Percentiles rank a stretch among this genome's conserved stretches.
These are phyloP conservation scores for Lampris incognitus DNA, from an alignment of 2,113 vertebrate species.

Conservation along the genomic window DNA sequence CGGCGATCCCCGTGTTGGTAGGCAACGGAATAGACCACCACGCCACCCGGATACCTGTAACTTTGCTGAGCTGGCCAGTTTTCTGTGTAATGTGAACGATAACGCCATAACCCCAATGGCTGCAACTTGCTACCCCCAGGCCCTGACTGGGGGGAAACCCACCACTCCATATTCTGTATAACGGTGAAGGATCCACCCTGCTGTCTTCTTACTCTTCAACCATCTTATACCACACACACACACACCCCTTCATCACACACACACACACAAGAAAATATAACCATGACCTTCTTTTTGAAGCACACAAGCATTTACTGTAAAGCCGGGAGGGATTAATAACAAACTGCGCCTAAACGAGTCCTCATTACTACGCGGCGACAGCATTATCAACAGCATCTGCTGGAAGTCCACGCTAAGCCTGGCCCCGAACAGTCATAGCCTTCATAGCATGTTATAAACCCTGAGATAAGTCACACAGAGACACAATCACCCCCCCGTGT, in stretches of 20 bases:
- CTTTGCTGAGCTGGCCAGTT: too few relatives aligned
- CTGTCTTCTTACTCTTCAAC: too few relatives aligned
- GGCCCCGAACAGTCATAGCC: slow-evolving; percentile 32
- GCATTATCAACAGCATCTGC: slow-evolving; percentile 30
- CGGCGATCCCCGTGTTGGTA: too few relatives aligned
- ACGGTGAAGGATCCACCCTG: too few relatives aligned
- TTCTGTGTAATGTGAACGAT: too few relatives aligned
- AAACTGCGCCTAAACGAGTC: slow-evolving; percentile 13
- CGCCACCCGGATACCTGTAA: too few relatives aligned
- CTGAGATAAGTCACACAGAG: slow-evolving; percentile 31
- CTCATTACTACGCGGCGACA: not conserved
- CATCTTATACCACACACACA: not conserved
- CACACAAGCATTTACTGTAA: not conserved
- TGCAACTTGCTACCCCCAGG: too few relatives aligned
- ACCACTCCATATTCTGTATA: too few relatives aligned
- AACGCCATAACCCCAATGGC: too few relatives aligned
- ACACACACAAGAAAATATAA: not conserved
- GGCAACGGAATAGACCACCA: too few relatives aligned
- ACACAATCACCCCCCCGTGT: slow-evolving; percentile 47
- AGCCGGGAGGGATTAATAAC: not conserved
- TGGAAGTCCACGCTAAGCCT: not conserved
- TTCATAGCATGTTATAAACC: slow-evolving; percentile 31
- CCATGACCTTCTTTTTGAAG: not conserved
- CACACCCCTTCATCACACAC: not conserved
- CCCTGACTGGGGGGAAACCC: too few relatives aligned